These are phyloP conservation scores for Erebia epiphron DNA, from an alignment of 2,888 invertebrate species.

Conservation along the genomic window DNA sequence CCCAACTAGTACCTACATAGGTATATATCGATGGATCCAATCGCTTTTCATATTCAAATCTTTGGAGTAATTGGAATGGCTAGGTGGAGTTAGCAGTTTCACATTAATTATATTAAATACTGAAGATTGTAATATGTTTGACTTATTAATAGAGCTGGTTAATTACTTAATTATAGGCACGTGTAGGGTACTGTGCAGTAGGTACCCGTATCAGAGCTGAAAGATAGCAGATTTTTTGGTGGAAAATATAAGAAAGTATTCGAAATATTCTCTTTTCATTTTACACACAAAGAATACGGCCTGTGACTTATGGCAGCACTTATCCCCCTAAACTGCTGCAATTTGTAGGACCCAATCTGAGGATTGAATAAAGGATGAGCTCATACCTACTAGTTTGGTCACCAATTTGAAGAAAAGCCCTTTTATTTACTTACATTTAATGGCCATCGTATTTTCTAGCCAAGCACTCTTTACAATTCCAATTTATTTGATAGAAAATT, in stretches of 20 bases:
- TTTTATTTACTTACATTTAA: slow-evolving; percentile 19
- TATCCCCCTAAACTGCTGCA: slow-evolving; percentile 26
- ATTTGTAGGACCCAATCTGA: slow-evolving; percentile 27
- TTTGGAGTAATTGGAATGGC: no score
- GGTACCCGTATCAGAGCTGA: no score
- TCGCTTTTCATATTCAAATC: no score
- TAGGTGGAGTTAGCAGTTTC: no score
- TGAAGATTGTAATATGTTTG: no score
- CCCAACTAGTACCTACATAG: no score
- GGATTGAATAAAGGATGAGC: slow-evolving; percentile 26
- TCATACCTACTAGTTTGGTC: slow-evolving; percentile 17
- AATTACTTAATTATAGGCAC: no score
- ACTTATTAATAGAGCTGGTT: no score
- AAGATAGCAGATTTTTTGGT: not conserved
- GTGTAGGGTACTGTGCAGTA: no score
- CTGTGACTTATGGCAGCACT: slow-evolving; percentile 22
- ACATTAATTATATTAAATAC: no score
- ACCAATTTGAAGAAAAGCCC: slow-evolving; percentile 4
- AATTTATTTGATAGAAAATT: slow-evolving; percentile 5
- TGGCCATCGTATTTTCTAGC: slow-evolving; percentile 11
- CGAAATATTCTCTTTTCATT: slow-evolving; percentile 13
- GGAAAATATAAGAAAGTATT: not conserved
- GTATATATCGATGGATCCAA: no score
- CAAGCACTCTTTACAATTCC: not conserved
- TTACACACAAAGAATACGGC: slow-evolving; percentile 21